Percentiles rank a stretch among this genome's conserved stretches.
Evolutionary conservation across 2,888 invertebrate species (phyloP).

Genomic region (Andrena praecox): DNA sequence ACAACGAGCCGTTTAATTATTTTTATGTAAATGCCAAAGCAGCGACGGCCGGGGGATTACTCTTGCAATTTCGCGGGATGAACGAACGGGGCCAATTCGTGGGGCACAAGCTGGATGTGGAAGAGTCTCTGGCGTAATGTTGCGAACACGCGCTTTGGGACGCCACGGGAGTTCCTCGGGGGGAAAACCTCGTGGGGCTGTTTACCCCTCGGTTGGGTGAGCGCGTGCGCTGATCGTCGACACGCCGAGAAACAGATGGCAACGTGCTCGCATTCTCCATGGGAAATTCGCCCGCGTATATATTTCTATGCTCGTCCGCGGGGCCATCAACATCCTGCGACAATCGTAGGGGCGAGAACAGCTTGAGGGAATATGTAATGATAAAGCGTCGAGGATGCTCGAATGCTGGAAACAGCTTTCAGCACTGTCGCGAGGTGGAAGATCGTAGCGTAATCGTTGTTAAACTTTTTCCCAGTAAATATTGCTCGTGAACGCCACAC

Average conservation of each 20-base stretch:
- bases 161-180: slow-evolving; percentile 56
- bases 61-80: slow-evolving; percentile 74
- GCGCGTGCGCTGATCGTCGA: slow-evolving; percentile 49
- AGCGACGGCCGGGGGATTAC: slow-evolving; percentile 65
- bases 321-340: slow-evolving; percentile 5
- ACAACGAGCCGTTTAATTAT: slow-evolving; percentile 77
- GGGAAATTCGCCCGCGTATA: slow-evolving; percentile 36
- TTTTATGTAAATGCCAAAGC: slow-evolving; percentile 77
- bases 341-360: not conserved
- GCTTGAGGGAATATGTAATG: slow-evolving; percentile 21
- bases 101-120: slow-evolving; percentile 55
- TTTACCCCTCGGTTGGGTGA: slow-evolving; percentile 63
- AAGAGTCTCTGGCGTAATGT: slow-evolving; percentile 67
- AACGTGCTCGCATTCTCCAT: slow-evolving; percentile 34
- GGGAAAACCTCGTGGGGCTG: slow-evolving; percentile 67
- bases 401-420: too few relatives aligned
- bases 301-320: slow-evolving; percentile 17
- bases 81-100: slow-evolving; percentile 71
- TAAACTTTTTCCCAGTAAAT: too few relatives aligned
- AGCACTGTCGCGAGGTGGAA: too few relatives aligned
- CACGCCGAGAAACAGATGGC: slow-evolving; percentile 63
- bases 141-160: slow-evolving; percentile 68
- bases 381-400: not conserved
- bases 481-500: too few relatives aligned
- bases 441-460: too few relatives aligned